Base-by-base conservation (phyloP, 2,797 vertebrate species). In the Xenopus petersii region DNA sequence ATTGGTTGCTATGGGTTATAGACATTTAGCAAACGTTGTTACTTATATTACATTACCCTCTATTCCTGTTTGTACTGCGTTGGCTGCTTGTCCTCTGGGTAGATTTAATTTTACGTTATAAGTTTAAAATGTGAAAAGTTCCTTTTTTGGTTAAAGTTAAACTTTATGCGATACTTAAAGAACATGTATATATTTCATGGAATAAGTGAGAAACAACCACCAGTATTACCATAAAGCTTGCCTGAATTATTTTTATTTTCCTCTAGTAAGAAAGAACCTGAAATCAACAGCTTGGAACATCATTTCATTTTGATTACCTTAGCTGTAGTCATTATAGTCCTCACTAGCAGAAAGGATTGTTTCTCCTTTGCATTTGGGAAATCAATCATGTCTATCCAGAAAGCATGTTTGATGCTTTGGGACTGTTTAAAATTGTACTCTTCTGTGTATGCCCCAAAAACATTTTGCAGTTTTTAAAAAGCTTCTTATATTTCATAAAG, bases 281-380 rank as follows among this genome's bases (percentile, higher is more conserved):
- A 48, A 48, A 60, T 33, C 56, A 70, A 42, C 56, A n/a, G 47
- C 21, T 30, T 24, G 61, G 70, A 71, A 71, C 30, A 61, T 17
- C 49, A 24, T 62, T 71, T 71, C 3, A 62, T 61, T 49, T 48
- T 71, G 70, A 71, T 71, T 62, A 71, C 21, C 59, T 71, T n/a
- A 51, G 30, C 48, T 51, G 58, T 71, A 71, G 33, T 71, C 51
- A 51, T 60, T 70, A 49, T 33, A 48, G 46, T 60, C 56, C 48
- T 61, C 54, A 62, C n/a, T 60, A 59, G 12, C 17, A 26, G 55
- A 3, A 70, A 60, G 56, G 5, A 36, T 42, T 17, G 62, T 63
- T 62, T 63, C 36, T 47, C 36, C 15, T 42, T 42, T 42, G 48
- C 48, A 42, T 72, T 72, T 36, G 48, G 48, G 30, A 55, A 64